phyloP scores from a whole-genome alignment of 2,888 invertebrate genomes.

The Xanthia togata region DNA sequence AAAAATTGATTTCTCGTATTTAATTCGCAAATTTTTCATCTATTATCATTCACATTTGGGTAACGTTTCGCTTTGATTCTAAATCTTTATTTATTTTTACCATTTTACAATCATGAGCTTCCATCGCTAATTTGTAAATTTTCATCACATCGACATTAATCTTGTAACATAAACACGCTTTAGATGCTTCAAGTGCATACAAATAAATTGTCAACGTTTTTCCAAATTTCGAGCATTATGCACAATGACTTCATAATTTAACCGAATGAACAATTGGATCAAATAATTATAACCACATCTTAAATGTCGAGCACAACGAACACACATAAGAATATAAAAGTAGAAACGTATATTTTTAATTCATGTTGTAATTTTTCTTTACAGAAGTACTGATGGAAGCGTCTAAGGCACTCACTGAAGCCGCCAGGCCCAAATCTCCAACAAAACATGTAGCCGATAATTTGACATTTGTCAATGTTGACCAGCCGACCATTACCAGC shows the following conservation, averaged over 20 bases:
- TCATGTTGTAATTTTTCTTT: constrained; percentile 68
- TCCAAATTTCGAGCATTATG: constrained; percentile 40
- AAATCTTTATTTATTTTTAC: constrained; percentile 79
- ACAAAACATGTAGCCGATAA: constrained; percentile 87
- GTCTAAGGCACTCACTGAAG: constrained; percentile 81
- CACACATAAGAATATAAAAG: neutral
- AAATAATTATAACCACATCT: constrained; percentile 44
- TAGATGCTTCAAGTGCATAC: constrained; percentile 72
- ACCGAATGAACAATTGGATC: constrained; percentile 15
- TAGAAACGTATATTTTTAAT: constrained; percentile 19
- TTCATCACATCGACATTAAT: constrained; percentile 65
- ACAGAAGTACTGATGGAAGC: constrained; percentile 84
- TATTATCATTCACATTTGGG: constrained; percentile 83
- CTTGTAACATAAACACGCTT: constrained; percentile 72
- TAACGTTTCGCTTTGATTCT: constrained; percentile 90
- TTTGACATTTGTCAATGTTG: constrained; percentile 86
- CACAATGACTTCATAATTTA: constrained; percentile 43
- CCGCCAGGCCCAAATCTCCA: constrained; percentile 86
- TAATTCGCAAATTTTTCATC: constrained; percentile 81
- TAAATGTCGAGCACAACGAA: constrained; percentile 57
- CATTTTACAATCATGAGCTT: constrained; percentile 81
- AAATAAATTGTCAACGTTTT: constrained; percentile 32
- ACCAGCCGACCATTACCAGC: constrained; percentile 89
- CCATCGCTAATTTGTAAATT: constrained; percentile 70
- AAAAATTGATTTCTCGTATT: constrained; percentile 75